Evolutionary conservation across 2,797 vertebrate genomes (phyloP), one percentile per base, ranked within the genome.

Genomic region (Taeniopygia guttata): DNA sequence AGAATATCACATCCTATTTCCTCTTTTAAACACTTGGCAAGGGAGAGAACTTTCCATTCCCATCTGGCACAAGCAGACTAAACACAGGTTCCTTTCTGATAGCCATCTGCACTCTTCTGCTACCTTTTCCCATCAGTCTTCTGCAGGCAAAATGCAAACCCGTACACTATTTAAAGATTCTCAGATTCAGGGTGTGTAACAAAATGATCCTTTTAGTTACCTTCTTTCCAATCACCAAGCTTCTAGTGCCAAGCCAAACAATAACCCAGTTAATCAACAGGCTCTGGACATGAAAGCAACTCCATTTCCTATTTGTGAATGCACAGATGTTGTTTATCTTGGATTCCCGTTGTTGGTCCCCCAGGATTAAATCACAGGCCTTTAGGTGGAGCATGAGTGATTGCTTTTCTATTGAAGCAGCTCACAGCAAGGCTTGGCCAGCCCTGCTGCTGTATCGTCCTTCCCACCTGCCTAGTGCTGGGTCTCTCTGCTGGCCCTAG

Each of bases 291-390:
- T 94, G 96, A 97, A 97, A 97, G 84, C 76, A 73, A 55, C 89
- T 95, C 94, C 32, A 88, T 90, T 96, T 97, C 97, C 97, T 97
- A 97, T 97, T 97, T 97, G 96, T 90, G 95, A 97, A 95, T 94
- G 93, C 95, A 92, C 95, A 96, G 97, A 96, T 97, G 96, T 96
- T 96, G 96, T 96, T 97, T 97, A 95, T 96, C 94, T 96, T 95
- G 95, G 97, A 94, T 95, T 90, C 56, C 60, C 75, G 30, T 72
- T 84, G 82, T 82, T 91, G 80, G 59, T 85, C 80, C 70, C 73
- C 26, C 3, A 10, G 87, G 83, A 93, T 93, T 94, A 92, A 93
- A 92, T 89, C 92, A 67, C 67, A 92, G 77, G 59, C 80, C 67
- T 94, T 92, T 79, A 79, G 63, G 62, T 82, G 84, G 83, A 85